Conservation (phyloP, 2,888 invertebrate genomes). For the Drosophila silvestris region DNA sequence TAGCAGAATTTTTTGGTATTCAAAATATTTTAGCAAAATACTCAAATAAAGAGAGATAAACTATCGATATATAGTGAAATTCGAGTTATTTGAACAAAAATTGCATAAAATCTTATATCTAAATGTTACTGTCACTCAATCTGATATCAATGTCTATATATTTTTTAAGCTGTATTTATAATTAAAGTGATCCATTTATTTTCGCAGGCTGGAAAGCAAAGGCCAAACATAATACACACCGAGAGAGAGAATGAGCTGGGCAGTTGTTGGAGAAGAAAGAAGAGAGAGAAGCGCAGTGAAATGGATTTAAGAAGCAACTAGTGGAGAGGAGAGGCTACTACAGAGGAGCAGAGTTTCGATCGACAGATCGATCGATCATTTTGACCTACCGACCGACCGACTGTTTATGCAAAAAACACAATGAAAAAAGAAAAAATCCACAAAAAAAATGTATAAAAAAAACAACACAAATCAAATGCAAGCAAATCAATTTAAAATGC, state of each 20-base stretch:
- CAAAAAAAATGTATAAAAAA: not conserved
- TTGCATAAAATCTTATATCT: not conserved
- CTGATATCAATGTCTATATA: not conserved
- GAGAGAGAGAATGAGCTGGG: conserved; percentile 19
- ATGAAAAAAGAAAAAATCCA: not conserved
- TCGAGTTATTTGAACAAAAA: not conserved
- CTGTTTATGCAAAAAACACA: conserved; percentile 49
- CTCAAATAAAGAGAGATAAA: too few species aligned
- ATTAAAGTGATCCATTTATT: conserved; percentile 4
- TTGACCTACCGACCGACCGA: conserved; percentile 62
- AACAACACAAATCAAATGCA: conserved; percentile 46
- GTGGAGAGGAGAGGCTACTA: conserved; percentile 47
- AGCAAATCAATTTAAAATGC: conserved; percentile 53
- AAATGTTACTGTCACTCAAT: not conserved
- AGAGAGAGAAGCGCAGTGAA: not conserved
- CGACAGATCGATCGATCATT: conserved; percentile 55
- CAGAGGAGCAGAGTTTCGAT: conserved; percentile 39
- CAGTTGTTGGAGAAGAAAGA: conserved; percentile 20
- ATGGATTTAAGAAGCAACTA: not conserved
- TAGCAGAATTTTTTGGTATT: not conserved
- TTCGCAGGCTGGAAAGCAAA: conserved; percentile 37
- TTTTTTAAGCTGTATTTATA: conserved; percentile 6
- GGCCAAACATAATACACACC: conserved; percentile 14
- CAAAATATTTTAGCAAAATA: not conserved
- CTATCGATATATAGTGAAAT: not conserved